Evolutionary conservation across 92 coral and sea anemone genomes (phyloP), one percentile per base, ranked within the genome.

Genomic region (Pocillopora meandrina): DNA sequence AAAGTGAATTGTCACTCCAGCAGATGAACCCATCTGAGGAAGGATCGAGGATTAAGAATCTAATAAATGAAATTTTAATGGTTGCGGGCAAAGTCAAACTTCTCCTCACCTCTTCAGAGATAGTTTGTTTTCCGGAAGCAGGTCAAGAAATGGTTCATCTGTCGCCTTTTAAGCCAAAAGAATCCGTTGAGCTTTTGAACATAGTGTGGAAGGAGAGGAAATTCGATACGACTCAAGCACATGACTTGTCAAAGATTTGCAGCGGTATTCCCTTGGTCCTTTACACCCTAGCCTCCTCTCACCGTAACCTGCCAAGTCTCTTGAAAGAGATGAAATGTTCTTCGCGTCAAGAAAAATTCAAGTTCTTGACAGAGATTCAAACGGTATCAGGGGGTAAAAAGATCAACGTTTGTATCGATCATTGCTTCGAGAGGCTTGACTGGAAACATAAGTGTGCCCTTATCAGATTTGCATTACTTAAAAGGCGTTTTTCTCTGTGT

Each of bases 211-310:
- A 42, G 49, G 49, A 42, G 0, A 42, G 49, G 49, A 1, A 42
- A 6, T 0, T 42, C 49, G 1, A 42, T 6, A 42, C 1, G 1
- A 42, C 7, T 42, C 49, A 42, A 42, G 49, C 49, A 6, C 49
- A 42, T 42, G 49, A 42, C 1, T 42, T 42, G 49, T 42, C 82
- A 17, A 75, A 60, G 19, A 80, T 85, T 47, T 91, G 94, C 20
- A 79, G 76, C 34, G 92, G 94, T 0, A 80, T 91, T 35, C 94
- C 94, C 1, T 72, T 88, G 11, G 65, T 80, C 13, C 65, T 80
- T 19, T 56, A 7, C 75, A 56, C 84, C 16, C 68, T 80, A 31
- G 71, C 71, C 10, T 80, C 72, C 2, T 80, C 56, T 10, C 16
- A 65, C 1, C 1, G 15, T 23, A 23, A 66, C 55, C 57, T 56